These are phyloP conservation scores for Heliopora coerulea DNA, from an alignment of 92 coral and sea anemone species.

Conservation along the genomic window DNA sequence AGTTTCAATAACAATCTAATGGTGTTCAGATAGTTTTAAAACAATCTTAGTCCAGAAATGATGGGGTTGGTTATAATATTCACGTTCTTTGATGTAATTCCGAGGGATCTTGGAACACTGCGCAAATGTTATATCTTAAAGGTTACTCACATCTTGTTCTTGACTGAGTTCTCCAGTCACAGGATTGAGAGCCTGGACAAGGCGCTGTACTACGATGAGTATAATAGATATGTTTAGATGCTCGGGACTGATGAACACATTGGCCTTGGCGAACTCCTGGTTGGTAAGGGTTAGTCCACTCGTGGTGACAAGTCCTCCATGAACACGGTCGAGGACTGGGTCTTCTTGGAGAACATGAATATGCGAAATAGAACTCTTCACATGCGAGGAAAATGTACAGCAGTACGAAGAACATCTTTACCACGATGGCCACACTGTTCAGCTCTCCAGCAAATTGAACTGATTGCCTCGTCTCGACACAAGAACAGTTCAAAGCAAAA, in stretches of 20 bases:
- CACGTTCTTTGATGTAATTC: too few species aligned
- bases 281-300: constrained; percentile 76
- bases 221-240: constrained; percentile 49
- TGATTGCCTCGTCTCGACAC: neutral
- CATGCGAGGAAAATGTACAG: neutral
- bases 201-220: constrained; percentile 62
- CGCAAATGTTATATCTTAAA: too few species aligned
- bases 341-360: neutral
- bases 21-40: too few species aligned
- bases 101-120: too few species aligned
- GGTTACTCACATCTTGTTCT: constrained; percentile 76
- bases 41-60: too few species aligned
- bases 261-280: constrained; percentile 64
- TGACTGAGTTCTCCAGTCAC: constrained; percentile 49
- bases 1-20: too few species aligned
- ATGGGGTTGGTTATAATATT: too few species aligned
- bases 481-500: neutral
- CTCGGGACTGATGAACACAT: constrained; percentile 62
- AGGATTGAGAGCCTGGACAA: constrained; percentile 63
- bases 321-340: constrained; percentile 73
- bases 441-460: too few species aligned
- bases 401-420: too few species aligned
- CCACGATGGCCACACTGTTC: too few species aligned
- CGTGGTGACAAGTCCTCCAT: constrained; percentile 72
- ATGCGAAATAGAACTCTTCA: neutral